Evolutionary conservation across 2,888 invertebrate genomes (phyloP), one percentile per base, ranked within the genome.

Genomic region (Acleris literana): DNA sequence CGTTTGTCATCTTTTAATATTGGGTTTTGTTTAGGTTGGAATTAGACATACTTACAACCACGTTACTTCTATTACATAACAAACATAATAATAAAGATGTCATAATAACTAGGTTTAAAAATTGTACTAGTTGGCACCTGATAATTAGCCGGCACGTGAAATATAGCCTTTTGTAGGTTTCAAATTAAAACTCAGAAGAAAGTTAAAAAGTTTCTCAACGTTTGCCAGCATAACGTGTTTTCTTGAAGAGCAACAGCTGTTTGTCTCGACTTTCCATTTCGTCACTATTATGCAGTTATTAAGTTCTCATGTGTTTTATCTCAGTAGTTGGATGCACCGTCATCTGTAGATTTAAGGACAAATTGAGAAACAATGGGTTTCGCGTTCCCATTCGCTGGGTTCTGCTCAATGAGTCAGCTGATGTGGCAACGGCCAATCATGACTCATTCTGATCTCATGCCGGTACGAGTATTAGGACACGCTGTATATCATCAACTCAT

Each of bases 341-440:
- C 61, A 77, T 76, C 80, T 78, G 75, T 74, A 74, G 74, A 79
- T 84, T 84, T 82, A 84, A 84, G 82, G 83, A 85, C 80, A 75
- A 73, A 78, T 72, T 76, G 79, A 76, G 81, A 83, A 83, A 89
- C 90, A 90, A 90, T 90, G 82, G 82, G 77, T 85, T 88, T 87
- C 83, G 85, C 86, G 84, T 84, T 86, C 84, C 81, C 82, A 84
- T 80, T 84, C 81, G 79, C 69, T 70, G 70, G 73, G 67, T 67
- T 70, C 72, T 76, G 74, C 72, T 84, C 80, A 84, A 85, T 92
- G 92, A 92, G 87, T 91, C 91, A 90, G 88, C 88, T 87, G 86
- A 83, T 88, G 88, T 85, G 80, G 87, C 88, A 87, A 85, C 79
- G 81, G 82, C 83, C 78, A 78, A 76, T 71, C 71, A 78, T 92